Evolutionary conservation across 2,888 invertebrate genomes (phyloP), one percentile per base, ranked within the genome.

Genomic region (Pristionchus fissidentatus): DNA sequence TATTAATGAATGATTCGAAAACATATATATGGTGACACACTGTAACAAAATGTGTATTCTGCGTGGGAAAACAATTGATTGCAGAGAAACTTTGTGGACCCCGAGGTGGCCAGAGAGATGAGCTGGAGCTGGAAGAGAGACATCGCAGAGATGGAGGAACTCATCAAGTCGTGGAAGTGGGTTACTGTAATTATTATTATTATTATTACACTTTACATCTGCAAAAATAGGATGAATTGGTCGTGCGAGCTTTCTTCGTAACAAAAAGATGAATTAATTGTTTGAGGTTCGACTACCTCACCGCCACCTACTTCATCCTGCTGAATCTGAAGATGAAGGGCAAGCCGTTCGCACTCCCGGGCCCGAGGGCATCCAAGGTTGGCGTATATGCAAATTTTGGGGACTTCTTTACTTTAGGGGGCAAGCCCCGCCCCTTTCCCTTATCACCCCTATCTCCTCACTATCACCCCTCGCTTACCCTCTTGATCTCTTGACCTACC

Each of bases 271-370:
- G 49, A 49, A 49, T 49, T 35, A 86, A 84, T 84, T 41, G 35
- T 92, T 95, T 95, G 95, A 93, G 94, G 79, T 95, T 95, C 90
- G 95, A 95, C 93, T 95, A 95, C 92, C 93, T 95, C 90, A 95
- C 95, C 0, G 95, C 96, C 3, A 95, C 95, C 0, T 96, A 96
- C 93, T 94, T 95, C 86, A 92, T 96, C 57, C 93, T 96, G 77
- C 90, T 95, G 43, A 94, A 94, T 83, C 94, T 94, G 89, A 95
- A 95, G 92, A 93, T 93, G 86, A 93, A 93, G 83, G 94, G 94
- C 3, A 93, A 93, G 84, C 94, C 94, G 41, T 92, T 95, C 70
- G 87, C 90, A 77, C 89, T 94, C 35, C 88, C 91, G 5, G 82
- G 82, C n/a, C 82, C 82, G 3, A 66, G 32, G 77, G 78, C 79